Percentiles rank a stretch among this genome's conserved stretches.
Conservation (phyloP, 2,113 vertebrate genomes). For the Rhinolophus sinicus region DNA sequence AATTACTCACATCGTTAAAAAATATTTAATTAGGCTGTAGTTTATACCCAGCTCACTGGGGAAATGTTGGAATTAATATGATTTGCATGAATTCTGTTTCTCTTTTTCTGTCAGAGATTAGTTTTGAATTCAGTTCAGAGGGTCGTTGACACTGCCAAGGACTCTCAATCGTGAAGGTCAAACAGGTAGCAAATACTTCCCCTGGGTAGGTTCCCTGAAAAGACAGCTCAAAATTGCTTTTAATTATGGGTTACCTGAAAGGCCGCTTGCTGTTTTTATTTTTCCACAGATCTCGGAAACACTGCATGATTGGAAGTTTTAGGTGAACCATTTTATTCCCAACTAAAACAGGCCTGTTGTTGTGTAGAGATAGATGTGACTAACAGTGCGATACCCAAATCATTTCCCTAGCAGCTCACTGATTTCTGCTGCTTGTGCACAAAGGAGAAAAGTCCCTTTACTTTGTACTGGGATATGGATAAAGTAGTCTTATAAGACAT, state of each 20-base stretch:
- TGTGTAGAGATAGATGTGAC: neutral
- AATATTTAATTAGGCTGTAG: slow-evolving; percentile 99
- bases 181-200: slow-evolving; percentile 91
- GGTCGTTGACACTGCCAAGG: slow-evolving; percentile 94
- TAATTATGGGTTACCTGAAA: slow-evolving; percentile 93
- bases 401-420: neutral
- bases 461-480: neutral
- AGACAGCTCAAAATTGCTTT: slow-evolving; percentile 92
- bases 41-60: slow-evolving; percentile 94
- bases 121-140: slow-evolving; percentile 94
- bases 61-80: slow-evolving; percentile 95
- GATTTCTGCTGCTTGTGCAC: neutral
- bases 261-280: slow-evolving; percentile 89
- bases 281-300: slow-evolving; percentile 83
- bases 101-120: slow-evolving; percentile 93
- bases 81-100: slow-evolving; percentile 96
- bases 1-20: slow-evolving; percentile 99
- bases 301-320: slow-evolving; percentile 80
- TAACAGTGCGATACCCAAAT: neutral
- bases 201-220: slow-evolving; percentile 88
- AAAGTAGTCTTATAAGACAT: slow-evolving; percentile 43
- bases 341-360: slow-evolving; percentile 55
- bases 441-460: neutral
- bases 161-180: slow-evolving; percentile 94
- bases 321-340: slow-evolving; percentile 78